Conservation (phyloP, 1,140 invertebrate species). For the Polypedilum vanderplanki region DNA sequence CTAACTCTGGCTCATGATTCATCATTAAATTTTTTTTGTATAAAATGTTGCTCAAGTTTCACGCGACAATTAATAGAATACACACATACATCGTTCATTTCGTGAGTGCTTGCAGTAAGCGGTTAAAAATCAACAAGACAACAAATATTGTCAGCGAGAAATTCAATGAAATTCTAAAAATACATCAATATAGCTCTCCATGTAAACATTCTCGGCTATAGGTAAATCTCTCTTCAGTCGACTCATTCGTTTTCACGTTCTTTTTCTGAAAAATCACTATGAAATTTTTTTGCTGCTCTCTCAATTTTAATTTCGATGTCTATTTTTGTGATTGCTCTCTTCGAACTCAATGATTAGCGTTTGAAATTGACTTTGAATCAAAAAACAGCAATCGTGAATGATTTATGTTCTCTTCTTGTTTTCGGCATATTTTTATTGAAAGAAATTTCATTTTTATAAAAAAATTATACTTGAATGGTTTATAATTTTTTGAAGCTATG, state of each 20-base stretch:
- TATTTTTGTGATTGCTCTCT: too few species aligned
- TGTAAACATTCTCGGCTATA: background rate
- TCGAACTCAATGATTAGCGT: background rate
- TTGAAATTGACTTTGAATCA: background rate
- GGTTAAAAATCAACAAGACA: too few species aligned
- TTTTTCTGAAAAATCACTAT: too few species aligned
- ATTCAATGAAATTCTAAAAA: conserved; percentile 5
- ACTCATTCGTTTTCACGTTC: too few species aligned
- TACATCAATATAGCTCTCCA: background rate
- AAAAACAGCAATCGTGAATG: too few species aligned
- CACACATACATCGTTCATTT: background rate
- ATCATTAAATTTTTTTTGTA: too few species aligned
- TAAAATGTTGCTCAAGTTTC: background rate
- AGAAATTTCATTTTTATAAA: background rate
- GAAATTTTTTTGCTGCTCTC: too few species aligned
- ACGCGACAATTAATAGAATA: background rate
- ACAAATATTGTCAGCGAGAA: background rate
- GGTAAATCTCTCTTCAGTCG: too few species aligned
- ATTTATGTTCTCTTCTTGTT: background rate
- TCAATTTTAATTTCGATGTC: too few species aligned
- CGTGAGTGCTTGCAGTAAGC: background rate
- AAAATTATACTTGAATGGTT: too few species aligned
- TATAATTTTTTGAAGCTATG: background rate
- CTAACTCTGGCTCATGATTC: too few species aligned
- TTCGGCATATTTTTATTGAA: background rate